Evolutionary conservation across 2,888 invertebrate genomes (phyloP), one percentile per base, ranked within the genome.

Genomic region (Mechanitis mazaeus): DNA sequence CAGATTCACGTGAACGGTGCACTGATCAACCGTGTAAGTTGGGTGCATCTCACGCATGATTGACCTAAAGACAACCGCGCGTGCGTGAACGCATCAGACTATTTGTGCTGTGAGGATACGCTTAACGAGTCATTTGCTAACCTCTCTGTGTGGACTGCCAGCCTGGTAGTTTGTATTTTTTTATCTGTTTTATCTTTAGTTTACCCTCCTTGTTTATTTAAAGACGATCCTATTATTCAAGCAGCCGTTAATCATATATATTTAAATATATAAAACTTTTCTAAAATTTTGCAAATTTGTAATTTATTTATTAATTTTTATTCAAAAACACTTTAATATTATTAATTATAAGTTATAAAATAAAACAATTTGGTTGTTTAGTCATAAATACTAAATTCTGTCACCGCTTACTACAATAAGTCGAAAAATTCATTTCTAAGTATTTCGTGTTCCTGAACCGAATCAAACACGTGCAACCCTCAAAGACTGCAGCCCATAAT

Each of bases 401-500:
- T 42, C 9, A 3, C 42, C 9, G 11, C 11, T 9, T 42, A 42
- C 42, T 31, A 50, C 11, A 50, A 9, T 28, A 31, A 31, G 31
- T 5, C 58, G 55, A 58, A 56, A 56, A 58, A 60, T 62, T 58
- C 60, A 66, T 62, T 64, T 56, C 59, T 5, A 42, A 42, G 56
- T 46, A 58, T 53, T 56, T 53, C 56, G 45, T 45, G 28, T 56
- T 45, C 53, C 55, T 63, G 53, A 61, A 57, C 53, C 45, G 68
- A 65, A 72, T 72, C 68, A 69, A 71, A 71, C 73, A 70, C 68
- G 65, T 72, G 71, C 66, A 66, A 61, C 45, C 58, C 57, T 55
- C 64, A 46, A 56, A 64, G 64, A 69, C 71, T 74, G 74, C 74
- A 76, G 75, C 73, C 78, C 79, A 81, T 85, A 85, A 87, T 85